These are phyloP conservation scores for Sarcoramphus papa DNA, from an alignment of 2,797 vertebrate genomes.

Conservation along the genomic window DNA sequence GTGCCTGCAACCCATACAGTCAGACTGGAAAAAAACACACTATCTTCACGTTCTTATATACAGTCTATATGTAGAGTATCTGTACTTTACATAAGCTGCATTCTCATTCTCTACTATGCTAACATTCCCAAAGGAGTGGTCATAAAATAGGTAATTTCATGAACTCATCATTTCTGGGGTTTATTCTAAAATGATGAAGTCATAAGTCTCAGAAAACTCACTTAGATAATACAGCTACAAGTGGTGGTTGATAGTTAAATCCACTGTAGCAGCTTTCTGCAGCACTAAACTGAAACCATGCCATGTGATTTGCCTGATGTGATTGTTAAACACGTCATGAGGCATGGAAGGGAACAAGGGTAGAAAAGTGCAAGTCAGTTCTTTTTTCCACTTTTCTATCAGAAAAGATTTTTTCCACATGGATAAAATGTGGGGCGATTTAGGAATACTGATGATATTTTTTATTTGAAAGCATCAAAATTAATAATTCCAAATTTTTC, in stretches of 20 bases:
- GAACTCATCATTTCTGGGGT: not conserved
- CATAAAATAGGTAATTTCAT: not conserved
- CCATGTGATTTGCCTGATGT: not conserved
- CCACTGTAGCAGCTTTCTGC: not conserved
- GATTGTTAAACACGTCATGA: not conserved
- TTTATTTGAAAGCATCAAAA: not conserved
- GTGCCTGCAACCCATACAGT: not conserved
- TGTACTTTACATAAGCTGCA: not conserved
- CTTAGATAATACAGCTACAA: not conserved
- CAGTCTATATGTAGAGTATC: not conserved
- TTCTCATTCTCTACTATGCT: not conserved
- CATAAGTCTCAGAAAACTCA: not conserved
- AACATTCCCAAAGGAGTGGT: not conserved
- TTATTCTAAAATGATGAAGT: not conserved
- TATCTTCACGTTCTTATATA: not conserved
- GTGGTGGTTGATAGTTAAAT: not conserved
- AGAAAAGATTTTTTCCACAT: not conserved
- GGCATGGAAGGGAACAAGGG: not conserved
- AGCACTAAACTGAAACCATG: not conserved
- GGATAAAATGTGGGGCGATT: fast-evolving
- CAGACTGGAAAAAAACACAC: not conserved
- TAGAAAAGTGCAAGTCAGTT: not conserved
- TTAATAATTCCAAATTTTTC: not conserved
- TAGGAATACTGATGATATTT: not conserved
- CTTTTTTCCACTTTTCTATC: not conserved